These are phyloP conservation scores for Mastomys natalensis DNA, from an alignment of 2,113 vertebrate genomes.

Conservation along the genomic window DNA sequence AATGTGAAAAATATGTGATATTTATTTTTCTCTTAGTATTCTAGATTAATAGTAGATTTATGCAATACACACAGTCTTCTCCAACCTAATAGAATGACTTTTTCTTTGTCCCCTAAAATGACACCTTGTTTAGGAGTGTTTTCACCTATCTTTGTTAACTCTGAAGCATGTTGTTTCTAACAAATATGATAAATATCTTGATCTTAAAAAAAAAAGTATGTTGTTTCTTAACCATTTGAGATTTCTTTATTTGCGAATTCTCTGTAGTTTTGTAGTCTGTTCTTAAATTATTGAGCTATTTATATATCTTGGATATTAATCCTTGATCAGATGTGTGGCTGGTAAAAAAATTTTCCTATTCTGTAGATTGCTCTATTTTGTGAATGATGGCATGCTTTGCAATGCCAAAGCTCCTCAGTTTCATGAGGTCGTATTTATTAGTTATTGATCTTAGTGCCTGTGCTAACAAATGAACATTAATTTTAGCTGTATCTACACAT, in stretches of 20 bases:
- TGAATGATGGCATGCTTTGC: too few relatives aligned
- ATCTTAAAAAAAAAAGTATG: conserved; percentile 11
- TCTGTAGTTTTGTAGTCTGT: neutral
- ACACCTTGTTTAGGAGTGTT: conserved; percentile 26
- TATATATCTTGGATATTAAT: neutral
- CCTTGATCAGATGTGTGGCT: neutral
- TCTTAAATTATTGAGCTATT: neutral
- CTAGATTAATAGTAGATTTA: neutral
- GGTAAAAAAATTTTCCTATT: neutral
- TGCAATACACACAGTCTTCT: neutral
- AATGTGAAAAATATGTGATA: neutral
- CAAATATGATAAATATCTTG: conserved; percentile 57
- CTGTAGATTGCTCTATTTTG: neutral
- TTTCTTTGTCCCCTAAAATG: neutral
- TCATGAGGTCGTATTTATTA: neutral
- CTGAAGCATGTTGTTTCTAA: conserved; percentile 23
- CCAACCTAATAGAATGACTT: neutral
- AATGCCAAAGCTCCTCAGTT: neutral
- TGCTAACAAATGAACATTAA: neutral
- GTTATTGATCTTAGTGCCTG: neutral
- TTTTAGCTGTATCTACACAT: too few relatives aligned
- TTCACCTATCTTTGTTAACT: conserved; percentile 42
- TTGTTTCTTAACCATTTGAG: neutral
- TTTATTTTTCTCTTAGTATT: neutral
- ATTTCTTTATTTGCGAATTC: neutral